A percentile compares a stretch with the other conserved stretches of the same genome.
These are phyloP conservation scores for Gryon sp. DNA, from an alignment of 1,140 invertebrate species.

Conservation along the genomic window DNA sequence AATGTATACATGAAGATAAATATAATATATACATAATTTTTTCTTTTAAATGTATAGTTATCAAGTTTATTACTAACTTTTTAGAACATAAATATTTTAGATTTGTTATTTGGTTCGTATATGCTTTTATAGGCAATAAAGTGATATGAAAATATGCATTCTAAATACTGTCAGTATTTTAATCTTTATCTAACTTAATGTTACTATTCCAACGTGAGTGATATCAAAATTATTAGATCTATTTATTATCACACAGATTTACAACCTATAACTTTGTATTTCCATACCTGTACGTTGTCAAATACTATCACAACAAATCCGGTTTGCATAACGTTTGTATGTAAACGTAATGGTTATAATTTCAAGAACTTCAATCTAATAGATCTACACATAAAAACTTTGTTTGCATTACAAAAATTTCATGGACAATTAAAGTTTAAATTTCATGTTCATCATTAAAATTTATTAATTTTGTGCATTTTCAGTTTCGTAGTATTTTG, in stretches of 20 bases:
- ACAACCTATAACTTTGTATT: slow-evolving; percentile 20
- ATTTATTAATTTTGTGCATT: neutral
- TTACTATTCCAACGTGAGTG: too few relatives aligned
- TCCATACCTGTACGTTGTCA: slow-evolving; percentile 9
- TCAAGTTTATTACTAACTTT: too few relatives aligned
- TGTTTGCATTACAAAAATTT: slow-evolving; percentile 3
- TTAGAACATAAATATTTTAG: too few relatives aligned
- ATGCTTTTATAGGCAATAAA: too few relatives aligned
- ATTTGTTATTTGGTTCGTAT: too few relatives aligned
- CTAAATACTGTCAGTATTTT: too few relatives aligned
- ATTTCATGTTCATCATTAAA: neutral
- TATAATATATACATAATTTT: too few relatives aligned
- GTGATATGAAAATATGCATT: too few relatives aligned
- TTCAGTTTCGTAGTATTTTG: too few relatives aligned
- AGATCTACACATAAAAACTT: neutral
- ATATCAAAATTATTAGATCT: slow-evolving; percentile 4
- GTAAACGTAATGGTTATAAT: slow-evolving; percentile 10
- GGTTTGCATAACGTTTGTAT: slow-evolving; percentile 30
- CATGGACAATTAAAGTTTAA: neutral
- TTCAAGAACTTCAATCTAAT: slow-evolving; percentile 11
- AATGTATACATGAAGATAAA: too few relatives aligned
- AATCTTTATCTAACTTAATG: too few relatives aligned
- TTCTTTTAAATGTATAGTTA: too few relatives aligned
- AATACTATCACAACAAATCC: slow-evolving; percentile 27
- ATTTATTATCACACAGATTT: slow-evolving; percentile 13